Evolutionary conservation across 2,888 invertebrate genomes (phyloP).

Genomic region (Aphodius granarius): DNA sequence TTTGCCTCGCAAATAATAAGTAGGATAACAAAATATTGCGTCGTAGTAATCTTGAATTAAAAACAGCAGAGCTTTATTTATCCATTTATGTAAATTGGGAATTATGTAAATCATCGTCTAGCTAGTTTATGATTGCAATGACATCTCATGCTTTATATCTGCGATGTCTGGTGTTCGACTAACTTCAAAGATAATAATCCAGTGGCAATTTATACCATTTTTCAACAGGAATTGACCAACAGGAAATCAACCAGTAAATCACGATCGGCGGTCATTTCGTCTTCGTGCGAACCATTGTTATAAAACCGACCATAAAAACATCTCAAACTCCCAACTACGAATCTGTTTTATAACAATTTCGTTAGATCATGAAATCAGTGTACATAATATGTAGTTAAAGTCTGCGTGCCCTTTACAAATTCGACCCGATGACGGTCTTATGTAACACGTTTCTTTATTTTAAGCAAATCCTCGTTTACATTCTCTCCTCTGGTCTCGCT

Average conservation of each 20-base stretch:
- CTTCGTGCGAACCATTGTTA: not conserved
- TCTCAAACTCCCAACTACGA: not conserved
- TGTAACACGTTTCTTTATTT: slow-evolving; percentile 21
- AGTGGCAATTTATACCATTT: not conserved
- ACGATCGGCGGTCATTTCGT: not conserved
- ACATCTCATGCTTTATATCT: too few relatives aligned
- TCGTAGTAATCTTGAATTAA: too few relatives aligned
- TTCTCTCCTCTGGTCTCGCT: not conserved
- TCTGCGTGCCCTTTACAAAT: slow-evolving; percentile 20
- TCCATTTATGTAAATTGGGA: too few relatives aligned
- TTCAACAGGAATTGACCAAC: not conserved
- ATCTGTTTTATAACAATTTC: slow-evolving; percentile 18
- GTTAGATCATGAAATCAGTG: slow-evolving; percentile 19
- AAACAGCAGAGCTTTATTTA: too few relatives aligned
- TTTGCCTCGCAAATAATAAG: too few relatives aligned
- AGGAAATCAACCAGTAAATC: not conserved
- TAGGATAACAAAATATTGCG: too few relatives aligned
- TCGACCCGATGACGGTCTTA: slow-evolving; percentile 5
- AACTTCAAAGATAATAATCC: not conserved
- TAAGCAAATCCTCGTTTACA: slow-evolving; percentile 1
- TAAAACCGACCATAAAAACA: not conserved
- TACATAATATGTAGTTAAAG: slow-evolving; percentile 9
- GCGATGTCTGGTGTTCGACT: too few relatives aligned
- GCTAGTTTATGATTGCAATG: too few relatives aligned
- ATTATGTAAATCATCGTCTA: too few relatives aligned